Conservation (phyloP, 2,797 vertebrate genomes). For the Thaleichthys pacificus region DNA sequence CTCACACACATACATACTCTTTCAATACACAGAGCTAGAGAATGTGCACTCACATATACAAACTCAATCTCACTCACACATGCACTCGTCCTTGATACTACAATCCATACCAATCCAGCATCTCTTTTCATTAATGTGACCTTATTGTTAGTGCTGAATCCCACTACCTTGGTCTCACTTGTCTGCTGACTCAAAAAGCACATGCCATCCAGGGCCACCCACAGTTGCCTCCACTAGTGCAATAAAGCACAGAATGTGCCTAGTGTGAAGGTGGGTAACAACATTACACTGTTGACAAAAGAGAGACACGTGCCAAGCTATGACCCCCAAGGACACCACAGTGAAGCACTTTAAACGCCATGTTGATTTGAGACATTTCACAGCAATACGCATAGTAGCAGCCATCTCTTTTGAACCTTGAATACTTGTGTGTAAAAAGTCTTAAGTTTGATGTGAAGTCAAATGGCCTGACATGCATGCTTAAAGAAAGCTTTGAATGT, state of each 20-base stretch:
- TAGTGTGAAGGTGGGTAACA: background rate
- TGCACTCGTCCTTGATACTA: background rate
- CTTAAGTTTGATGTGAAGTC: too few relatives aligned
- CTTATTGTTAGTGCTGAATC: too few relatives aligned
- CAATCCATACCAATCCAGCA: background rate
- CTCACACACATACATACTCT: background rate
- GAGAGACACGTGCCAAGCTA: background rate
- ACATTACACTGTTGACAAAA: background rate
- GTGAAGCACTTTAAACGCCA: background rate
- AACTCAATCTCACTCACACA: background rate
- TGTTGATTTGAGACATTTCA: background rate
- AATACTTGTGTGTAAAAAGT: too few relatives aligned
- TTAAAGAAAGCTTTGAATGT: too few relatives aligned
- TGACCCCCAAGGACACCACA: background rate
- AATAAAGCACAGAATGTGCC: constrained; percentile 1
- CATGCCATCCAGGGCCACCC: background rate
- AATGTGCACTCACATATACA: background rate
- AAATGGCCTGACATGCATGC: too few relatives aligned
- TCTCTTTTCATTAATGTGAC: background rate
- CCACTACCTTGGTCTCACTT: background rate
- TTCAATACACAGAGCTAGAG: background rate
- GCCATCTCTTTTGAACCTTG: too few relatives aligned
- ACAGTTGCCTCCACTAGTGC: background rate
- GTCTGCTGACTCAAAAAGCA: background rate
- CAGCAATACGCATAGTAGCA: too few relatives aligned